Evolutionary conservation across 2,797 vertebrate species (phyloP).

Genomic region (Eidolon dupreanum): DNA sequence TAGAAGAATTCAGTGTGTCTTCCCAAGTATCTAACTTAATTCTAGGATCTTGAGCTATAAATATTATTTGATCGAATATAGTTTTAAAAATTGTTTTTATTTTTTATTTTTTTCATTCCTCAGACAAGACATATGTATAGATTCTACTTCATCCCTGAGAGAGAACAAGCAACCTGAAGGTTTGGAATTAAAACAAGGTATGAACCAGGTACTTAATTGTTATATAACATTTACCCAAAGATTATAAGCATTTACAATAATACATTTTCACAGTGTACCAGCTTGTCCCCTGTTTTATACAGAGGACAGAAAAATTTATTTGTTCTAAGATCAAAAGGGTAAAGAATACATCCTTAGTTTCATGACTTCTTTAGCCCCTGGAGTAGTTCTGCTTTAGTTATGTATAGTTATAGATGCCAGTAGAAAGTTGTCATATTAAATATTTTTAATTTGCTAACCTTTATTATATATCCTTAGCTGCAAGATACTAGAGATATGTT

Average conservation of each 20-base stretch:
- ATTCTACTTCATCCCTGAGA: slow-evolving; percentile 93
- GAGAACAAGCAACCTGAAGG: slow-evolving; percentile 89
- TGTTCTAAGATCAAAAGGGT: background rate
- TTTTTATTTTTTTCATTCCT: slow-evolving; percentile 73
- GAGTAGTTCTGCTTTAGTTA: background rate
- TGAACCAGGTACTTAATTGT: slow-evolving; percentile 51
- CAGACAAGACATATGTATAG: slow-evolving; percentile 94
- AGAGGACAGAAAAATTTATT: background rate
- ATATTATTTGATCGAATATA: slow-evolving; percentile 18
- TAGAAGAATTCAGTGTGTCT: slow-evolving; percentile 12
- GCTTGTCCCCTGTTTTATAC: background rate
- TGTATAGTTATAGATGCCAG: background rate
- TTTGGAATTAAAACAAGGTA: slow-evolving; percentile 93
- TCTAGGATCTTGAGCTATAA: slow-evolving; percentile 38
- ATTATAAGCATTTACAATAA: slow-evolving; percentile 24
- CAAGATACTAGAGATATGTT: background rate
- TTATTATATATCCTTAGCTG: background rate
- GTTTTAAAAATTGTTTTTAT: background rate
- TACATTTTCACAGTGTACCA: slow-evolving; percentile 50
- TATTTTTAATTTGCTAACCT: slow-evolving; percentile 17
- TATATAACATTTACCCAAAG: slow-evolving; percentile 19
- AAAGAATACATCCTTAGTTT: background rate
- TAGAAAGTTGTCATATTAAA: slow-evolving; percentile 9
- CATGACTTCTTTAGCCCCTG: background rate
- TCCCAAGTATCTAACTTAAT: slow-evolving; percentile 39